Conservation (phyloP, 1,140 invertebrate species). For the Bombus sibiricus region DNA sequence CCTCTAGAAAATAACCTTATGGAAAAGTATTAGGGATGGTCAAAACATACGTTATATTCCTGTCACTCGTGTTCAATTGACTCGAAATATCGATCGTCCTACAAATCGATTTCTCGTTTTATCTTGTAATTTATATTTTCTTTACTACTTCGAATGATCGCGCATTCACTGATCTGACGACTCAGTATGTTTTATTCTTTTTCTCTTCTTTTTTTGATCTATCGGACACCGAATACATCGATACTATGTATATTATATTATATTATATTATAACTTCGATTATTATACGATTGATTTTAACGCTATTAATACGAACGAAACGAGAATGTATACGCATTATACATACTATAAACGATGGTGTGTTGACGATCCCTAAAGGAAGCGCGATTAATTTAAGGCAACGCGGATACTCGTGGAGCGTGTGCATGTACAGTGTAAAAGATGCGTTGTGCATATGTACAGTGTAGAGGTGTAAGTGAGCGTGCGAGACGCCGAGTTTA, state of each 20-base stretch:
- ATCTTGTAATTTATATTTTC: not conserved
- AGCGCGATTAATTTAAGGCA: constrained; percentile 75
- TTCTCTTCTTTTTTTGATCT: constrained; percentile 37
- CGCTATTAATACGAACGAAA: not conserved
- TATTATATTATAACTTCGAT: not conserved
- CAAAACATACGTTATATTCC: constrained; percentile 60
- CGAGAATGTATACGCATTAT: constrained; percentile 8
- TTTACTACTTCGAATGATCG: not conserved
- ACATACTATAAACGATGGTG: constrained; percentile 7
- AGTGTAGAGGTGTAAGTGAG: constrained; percentile 78
- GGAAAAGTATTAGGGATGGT: constrained; percentile 72
- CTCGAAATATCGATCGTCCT: constrained; percentile 4
- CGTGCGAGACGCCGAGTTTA: constrained; percentile 67
- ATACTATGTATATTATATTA: not conserved
- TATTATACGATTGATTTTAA: not conserved
- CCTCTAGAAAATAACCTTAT: constrained; percentile 75
- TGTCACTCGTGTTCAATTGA: constrained; percentile 17
- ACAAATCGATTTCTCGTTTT: not conserved
- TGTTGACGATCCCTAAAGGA: constrained; percentile 73
- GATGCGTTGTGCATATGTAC: constrained; percentile 83
- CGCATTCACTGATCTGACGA: too few species aligned
- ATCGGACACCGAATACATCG: not conserved
- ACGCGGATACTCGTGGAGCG: constrained; percentile 77
- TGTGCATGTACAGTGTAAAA: constrained; percentile 83
- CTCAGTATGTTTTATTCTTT: too few species aligned